These are phyloP conservation scores for Drosophila kanekoi DNA, from an alignment of 2,888 invertebrate species.

Conservation along the genomic window DNA sequence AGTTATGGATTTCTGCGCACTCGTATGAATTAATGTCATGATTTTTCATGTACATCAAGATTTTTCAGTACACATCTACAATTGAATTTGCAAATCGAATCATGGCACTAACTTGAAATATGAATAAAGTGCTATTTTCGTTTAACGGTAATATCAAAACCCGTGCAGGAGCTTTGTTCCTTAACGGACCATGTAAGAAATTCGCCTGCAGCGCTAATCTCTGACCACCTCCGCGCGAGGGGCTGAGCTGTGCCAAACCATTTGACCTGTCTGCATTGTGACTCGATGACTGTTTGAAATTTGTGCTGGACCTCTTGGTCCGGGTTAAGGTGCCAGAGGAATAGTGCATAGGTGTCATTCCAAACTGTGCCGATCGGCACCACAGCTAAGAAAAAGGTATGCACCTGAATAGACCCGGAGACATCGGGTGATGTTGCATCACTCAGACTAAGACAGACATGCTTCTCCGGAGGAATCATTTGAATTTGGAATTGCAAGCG, in stretches of 20 bases:
- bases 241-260: slow-evolving; percentile 82
- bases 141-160: slow-evolving; percentile 79
- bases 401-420: slow-evolving; percentile 21
- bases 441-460: slow-evolving; percentile 64
- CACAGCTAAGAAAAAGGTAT: slow-evolving; percentile 79
- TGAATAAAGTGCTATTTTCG: slow-evolving; percentile 59
- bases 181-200: slow-evolving; percentile 61
- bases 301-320: slow-evolving; percentile 36
- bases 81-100: not conserved
- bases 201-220: slow-evolving; percentile 71
- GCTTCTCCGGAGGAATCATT: slow-evolving; percentile 62
- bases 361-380: slow-evolving; percentile 47
- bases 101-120: slow-evolving; percentile 1
- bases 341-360: slow-evolving; percentile 55
- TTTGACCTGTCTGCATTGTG: slow-evolving; percentile 69
- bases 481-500: slow-evolving; percentile 63
- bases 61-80: not conserved
- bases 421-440: slow-evolving; percentile 10
- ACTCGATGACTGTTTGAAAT: slow-evolving; percentile 82
- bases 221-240: slow-evolving; percentile 77
- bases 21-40: too few species aligned
- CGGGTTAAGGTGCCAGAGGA: slow-evolving; percentile 79
- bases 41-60: too few species aligned
- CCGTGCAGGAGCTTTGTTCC: slow-evolving; percentile 29
- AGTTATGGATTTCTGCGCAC: too few species aligned